These are phyloP conservation scores for Cottus gobio DNA, from an alignment of 2,113 vertebrate genomes.

Conservation along the genomic window DNA sequence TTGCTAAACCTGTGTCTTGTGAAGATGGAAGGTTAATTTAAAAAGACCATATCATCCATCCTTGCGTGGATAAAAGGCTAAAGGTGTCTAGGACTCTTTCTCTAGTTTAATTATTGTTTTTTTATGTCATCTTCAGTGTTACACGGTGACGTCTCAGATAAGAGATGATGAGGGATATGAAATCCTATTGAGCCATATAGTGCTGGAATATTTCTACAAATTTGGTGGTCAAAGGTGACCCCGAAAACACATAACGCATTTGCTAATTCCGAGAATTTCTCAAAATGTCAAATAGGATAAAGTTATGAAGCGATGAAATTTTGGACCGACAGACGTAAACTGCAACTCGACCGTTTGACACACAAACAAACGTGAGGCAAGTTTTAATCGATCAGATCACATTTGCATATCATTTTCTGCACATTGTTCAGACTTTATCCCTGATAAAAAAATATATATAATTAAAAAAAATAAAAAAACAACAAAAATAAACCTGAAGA, in stretches of 20 bases:
- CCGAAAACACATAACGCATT: background rate
- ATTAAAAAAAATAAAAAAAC: no score
- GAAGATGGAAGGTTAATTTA: background rate
- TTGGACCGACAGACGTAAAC: background rate
- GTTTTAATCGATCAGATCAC: background rate
- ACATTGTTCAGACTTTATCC: background rate
- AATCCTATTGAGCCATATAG: background rate
- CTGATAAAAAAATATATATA: background rate
- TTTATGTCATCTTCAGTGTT: background rate
- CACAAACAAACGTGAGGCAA: background rate
- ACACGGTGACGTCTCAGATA: background rate
- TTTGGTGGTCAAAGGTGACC: background rate
- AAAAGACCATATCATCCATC: background rate
- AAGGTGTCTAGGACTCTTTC: background rate
- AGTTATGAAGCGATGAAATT: background rate
- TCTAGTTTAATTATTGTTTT: no score
- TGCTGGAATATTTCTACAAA: background rate
- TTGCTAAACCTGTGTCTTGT: background rate
- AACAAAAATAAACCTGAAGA: background rate
- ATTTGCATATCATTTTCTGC: background rate
- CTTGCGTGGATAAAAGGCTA: background rate
- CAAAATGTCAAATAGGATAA: background rate
- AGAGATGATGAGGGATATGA: no score
- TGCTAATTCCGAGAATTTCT: background rate
- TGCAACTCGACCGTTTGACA: no score